Evolutionary conservation across 2,888 invertebrate species (phyloP).

Genomic region (Cosmorhoe ocellata): DNA sequence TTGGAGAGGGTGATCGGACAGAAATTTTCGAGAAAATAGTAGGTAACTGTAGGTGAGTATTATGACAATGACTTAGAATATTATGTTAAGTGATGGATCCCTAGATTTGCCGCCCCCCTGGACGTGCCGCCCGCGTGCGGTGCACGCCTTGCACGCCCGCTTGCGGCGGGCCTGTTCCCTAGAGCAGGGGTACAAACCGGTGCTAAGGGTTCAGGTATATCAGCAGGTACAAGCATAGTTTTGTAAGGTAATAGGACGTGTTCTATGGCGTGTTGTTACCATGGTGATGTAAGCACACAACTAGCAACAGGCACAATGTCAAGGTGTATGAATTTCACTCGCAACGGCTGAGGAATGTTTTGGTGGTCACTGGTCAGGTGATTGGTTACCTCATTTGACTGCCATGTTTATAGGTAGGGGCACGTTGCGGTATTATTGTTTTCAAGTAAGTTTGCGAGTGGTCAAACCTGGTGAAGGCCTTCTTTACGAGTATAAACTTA

Average conservation of each 20-base stretch:
- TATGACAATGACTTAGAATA: no score
- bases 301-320: slow-evolving; percentile 63
- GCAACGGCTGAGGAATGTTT: slow-evolving; percentile 13
- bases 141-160: no score
- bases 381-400: slow-evolving; percentile 5
- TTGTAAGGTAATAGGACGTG: slow-evolving; percentile 60
- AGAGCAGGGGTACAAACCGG: background rate
- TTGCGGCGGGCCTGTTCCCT: no score
- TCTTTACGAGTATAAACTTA: no score
- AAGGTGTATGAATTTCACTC: slow-evolving; percentile 63
- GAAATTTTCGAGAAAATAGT: no score
- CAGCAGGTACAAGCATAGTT: slow-evolving; percentile 44
- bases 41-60: no score
- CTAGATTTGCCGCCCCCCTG: no score
- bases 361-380: slow-evolving; percentile 13
- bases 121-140: no score
- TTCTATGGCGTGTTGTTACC: slow-evolving; percentile 47
- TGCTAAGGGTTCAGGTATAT: slow-evolving; percentile 27
- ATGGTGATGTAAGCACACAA: slow-evolving; percentile 48
- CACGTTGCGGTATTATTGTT: background rate
- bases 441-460: background rate
- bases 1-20: no score
- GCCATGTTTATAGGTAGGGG: slow-evolving; percentile 1
- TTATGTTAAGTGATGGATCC: no score
- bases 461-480: no score